A percentile compares a stretch with the other conserved stretches of the same genome.
Evolutionary conservation across 2,797 vertebrate species (phyloP).

Genomic region (Odontamblyopus lacepedii): DNA sequence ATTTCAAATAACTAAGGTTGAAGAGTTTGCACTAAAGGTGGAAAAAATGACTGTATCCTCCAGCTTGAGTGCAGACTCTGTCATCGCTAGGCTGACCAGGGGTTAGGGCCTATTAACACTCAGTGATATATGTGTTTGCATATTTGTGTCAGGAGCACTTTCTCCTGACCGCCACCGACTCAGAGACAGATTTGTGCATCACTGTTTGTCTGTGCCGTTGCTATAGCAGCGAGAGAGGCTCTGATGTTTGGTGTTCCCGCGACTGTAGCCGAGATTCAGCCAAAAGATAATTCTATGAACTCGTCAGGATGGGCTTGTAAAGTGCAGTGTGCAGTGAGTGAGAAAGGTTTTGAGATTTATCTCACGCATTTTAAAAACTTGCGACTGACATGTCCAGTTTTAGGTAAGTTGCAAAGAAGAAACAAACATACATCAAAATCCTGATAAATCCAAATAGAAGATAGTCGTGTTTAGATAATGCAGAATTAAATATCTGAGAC

Average conservation of each 20-base stretch:
- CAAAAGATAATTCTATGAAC: slow-evolving; percentile 34
- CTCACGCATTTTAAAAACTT: background rate
- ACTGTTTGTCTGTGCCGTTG: slow-evolving; percentile 61
- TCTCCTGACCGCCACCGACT: slow-evolving; percentile 41
- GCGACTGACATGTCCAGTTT: background rate
- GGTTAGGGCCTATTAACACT: slow-evolving; percentile 54
- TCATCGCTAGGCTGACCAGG: slow-evolving; percentile 44
- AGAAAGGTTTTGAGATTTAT: background rate
- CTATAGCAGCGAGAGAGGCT: slow-evolving; percentile 43
- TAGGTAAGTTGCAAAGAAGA: background rate
- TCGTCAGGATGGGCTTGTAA: slow-evolving; percentile 32
- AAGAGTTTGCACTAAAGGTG: slow-evolving; percentile 34
- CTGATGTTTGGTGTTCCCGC: slow-evolving; percentile 51
- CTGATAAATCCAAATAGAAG: no score
- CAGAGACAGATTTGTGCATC: slow-evolving; percentile 41
- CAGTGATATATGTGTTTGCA: slow-evolving; percentile 65
- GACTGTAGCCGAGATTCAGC: slow-evolving; percentile 40
- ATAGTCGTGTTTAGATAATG: background rate
- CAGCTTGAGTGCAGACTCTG: slow-evolving; percentile 50
- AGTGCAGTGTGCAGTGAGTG: slow-evolving; percentile 5
- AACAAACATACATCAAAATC: no score
- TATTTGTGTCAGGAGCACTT: slow-evolving; percentile 62
- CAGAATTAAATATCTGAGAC: background rate
- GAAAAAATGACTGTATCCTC: slow-evolving; percentile 58
- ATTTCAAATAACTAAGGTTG: slow-evolving; percentile 13